Base-by-base conservation (phyloP, 2,888 invertebrate genomes). In the Nemotelus nigrinus region DNA sequence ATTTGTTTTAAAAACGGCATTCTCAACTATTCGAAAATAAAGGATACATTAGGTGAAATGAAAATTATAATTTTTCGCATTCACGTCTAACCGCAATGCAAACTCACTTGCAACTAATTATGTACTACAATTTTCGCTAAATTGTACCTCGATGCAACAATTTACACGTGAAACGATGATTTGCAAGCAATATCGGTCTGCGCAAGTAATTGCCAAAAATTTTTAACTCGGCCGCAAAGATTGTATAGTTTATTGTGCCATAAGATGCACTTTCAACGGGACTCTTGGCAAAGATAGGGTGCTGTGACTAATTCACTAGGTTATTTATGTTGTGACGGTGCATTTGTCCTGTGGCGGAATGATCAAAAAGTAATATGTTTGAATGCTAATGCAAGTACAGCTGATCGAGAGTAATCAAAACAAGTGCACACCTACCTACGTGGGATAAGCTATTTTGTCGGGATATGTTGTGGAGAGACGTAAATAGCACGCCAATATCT, bases 201-300 rank as follows among this genome's bases (percentile, higher is more conserved):
- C 70, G 70, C 70, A 70, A 70, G 2, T 39, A 41, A 70, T 70
- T 70, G 70, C 70, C 70, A 70, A 70, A 68, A 70, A 53, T 2
- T 48, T 57, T 25, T 25, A 25, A 10, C 2, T 63, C 63, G 43
- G 43, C 39, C 43, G 63, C 43, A 63, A 43, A 5, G 3, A 63
- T 25, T 25, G 25, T 25, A 25, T 25, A 25, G 25, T 25, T 25
- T 25, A 25, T 25, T 25, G 25, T 25, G 25, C 25, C 25, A 25
- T 25, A 55, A 43, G 67, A 70, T 41, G 44, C 70, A 55, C 41
- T 70, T 70, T 70, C n/a, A 67, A 63, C 43, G 45, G 48, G 1
- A 70, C 43, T 4, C 2, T 25, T 25, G 25, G 25, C 25, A 25
- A 25, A 25, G 25, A 25, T 25, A 25, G 25, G 25, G 25, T 25